Evolutionary conservation across 2,888 invertebrate species (phyloP), one percentile per base, ranked within the genome.

Genomic region (Oscheius sp.): DNA sequence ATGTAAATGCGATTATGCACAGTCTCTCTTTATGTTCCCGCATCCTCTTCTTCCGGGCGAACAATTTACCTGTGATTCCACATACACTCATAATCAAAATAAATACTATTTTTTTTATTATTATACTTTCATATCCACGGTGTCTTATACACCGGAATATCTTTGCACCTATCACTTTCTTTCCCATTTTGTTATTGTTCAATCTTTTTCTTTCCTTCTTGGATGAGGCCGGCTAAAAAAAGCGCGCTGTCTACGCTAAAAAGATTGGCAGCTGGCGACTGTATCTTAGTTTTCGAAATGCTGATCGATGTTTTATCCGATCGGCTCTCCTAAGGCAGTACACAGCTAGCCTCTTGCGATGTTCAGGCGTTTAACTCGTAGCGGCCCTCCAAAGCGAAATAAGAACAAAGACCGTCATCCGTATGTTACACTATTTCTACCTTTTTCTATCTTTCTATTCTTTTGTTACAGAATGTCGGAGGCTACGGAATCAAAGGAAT

Each of bases 1-100:
- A 61, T 61, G 61, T 43, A 61, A 61, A 61, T 61, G 61, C 61
- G 61, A 61, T 61, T 61, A 61, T 61, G 61, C 45, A 61, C 45
- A 41, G 43, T 43, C 61, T n/a, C 43, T 61, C 45, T 25, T 25
- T 21, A 55, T 49, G 35, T 18, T n/a, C 61, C 43, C 61, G 21
- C 61, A 43, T 43, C 25, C 45, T 43, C 45, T 43, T 43, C 61
- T 43, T 18, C 23, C 18, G 41, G 41, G 61, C 41, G 61, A 41
- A n/a, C 43, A 61, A 41, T 61, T 58, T 61, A 61, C 61, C 43
- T 61, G 61, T 61, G 61, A 61, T 61, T 43, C n/a, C 27, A 6
- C 16, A 41, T 5, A 12, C 61, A n/a, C 18, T 45, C 61, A 61
- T 61, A 61, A 61, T 61, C 61, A 61, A 61, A 61, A 61, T 61